Conservation (phyloP, 2,797 vertebrate species). For the Rallus crepitans region DNA sequence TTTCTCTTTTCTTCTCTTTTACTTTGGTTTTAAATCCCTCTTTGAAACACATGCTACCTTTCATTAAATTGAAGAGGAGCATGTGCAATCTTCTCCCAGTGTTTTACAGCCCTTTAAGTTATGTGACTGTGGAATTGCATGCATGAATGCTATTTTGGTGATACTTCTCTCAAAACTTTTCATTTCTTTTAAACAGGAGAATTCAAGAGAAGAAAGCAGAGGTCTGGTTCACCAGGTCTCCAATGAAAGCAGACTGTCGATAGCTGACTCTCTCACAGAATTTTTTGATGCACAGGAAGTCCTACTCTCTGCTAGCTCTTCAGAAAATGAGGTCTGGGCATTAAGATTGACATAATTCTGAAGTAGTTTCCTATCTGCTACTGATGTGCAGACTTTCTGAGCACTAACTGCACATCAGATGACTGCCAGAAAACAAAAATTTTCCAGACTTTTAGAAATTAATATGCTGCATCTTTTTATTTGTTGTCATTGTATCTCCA, state of each 20-base stretch:
- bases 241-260: slow-evolving; percentile 93
- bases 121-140: slow-evolving; percentile 1
- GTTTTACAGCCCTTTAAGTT: not conserved
- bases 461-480: not conserved
- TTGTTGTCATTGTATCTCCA: not conserved
- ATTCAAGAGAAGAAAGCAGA: slow-evolving; percentile 82
- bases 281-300: slow-evolving; percentile 99
- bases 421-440: not conserved
- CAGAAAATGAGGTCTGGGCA: slow-evolving; percentile 93
- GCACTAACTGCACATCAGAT: not conserved
- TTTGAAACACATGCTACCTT: slow-evolving; percentile 1
- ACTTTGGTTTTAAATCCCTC: not conserved
- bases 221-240: slow-evolving; percentile 93
- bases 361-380: slow-evolving; percentile 6
- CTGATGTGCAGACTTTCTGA: not conserved
- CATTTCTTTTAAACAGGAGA: slow-evolving; percentile 83
- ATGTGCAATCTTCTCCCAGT: not conserved
- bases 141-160: not conserved
- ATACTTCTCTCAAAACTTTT: not conserved
- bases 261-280: slow-evolving; percentile 94
- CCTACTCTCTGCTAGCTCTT: slow-evolving; percentile 94
- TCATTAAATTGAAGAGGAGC: not conserved
- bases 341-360: not conserved
- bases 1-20: not conserved
- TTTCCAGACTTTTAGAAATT: not conserved